Percentiles rank a stretch among this genome's conserved stretches.
phyloP scores from a whole-genome alignment of 2,888 invertebrate species.

The Ditula angustiorana region DNA sequence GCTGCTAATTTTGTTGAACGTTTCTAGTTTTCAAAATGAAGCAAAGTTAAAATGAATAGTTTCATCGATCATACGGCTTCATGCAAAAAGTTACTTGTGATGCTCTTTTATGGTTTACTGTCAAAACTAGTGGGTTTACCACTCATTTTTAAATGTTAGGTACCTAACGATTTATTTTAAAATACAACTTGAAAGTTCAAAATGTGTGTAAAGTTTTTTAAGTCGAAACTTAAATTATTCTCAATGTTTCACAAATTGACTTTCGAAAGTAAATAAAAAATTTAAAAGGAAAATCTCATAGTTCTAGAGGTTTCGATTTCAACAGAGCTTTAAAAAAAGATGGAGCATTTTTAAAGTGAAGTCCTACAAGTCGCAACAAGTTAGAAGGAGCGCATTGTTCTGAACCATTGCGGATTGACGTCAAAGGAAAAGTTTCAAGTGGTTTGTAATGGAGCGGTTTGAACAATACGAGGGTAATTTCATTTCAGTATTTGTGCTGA shows the following conservation, averaged over 20 bases:
- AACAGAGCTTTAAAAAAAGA: background rate
- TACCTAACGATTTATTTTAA: too few relatives aligned
- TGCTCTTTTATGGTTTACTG: too few relatives aligned
- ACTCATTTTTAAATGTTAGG: too few relatives aligned
- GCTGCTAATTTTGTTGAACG: constrained; percentile 12
- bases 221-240: too few relatives aligned
- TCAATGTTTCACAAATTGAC: background rate
- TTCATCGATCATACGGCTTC: background rate
- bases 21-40: constrained; percentile 3
- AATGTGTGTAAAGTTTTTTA: too few relatives aligned
- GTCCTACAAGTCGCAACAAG: constrained; percentile 51
- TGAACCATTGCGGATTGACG: constrained; percentile 55
- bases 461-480: constrained; percentile 36
- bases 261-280: background rate
- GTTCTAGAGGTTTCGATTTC: constrained; percentile 7
- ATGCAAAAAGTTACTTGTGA: too few relatives aligned
- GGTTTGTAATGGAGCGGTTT: constrained; percentile 66
- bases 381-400: constrained; percentile 63
- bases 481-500: constrained; percentile 21
- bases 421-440: constrained; percentile 76
- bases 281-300: background rate
- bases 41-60: background rate
- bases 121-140: too few relatives aligned
- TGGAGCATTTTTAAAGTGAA: constrained; percentile 18
- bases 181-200: too few relatives aligned